Evolutionary conservation across 1,140 invertebrate species (phyloP), one percentile per base, ranked within the genome.

Genomic region (Papilio xuthus): DNA sequence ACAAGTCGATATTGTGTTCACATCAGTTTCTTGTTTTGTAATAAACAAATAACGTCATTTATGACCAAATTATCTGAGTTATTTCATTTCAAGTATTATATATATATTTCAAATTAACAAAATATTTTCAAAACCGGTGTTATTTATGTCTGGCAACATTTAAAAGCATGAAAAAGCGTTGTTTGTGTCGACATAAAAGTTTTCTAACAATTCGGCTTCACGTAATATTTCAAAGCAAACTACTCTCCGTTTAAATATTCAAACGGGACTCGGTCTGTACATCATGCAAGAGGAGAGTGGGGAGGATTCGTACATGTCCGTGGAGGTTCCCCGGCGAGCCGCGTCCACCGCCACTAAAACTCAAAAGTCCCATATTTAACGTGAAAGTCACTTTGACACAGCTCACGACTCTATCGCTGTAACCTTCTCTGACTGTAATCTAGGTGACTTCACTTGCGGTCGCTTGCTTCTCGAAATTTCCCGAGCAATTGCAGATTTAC

Each of bases 241-340:
- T 67, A 67, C 60, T 73, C 47, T 47, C 71, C 20, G 37, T 73
- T 73, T 47, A 73, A 73, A 73, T 26, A 73, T 73, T 73, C 71
- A 47, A 23, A 44, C 20, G 23, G 60, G 26, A 7, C 23, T 67
- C 60, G 26, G 60, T 28, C 26, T 12, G 60, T 67, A 28, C 26
- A 67, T 67, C 60, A 67, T 67, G 26, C 60, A 26, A 28, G 26
- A 15, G 26, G 26, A 15, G 56, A 60, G 23, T 26, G 56, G 56
- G 56, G 60, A 6, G 60, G 26, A 26, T 28, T 28, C 26, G 60
- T 67, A 41, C 13, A 73, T 7, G 41, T 73, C 71, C n/a, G 32
- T 37, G 2, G 6, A 73, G 50, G 9, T 20, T 73, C 41, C 71
- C 71, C 13, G 10, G 23, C 13, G 13, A 50, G 13, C 13, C 15